phyloP scores from a whole-genome alignment of 1,140 invertebrate species.

The Palaemon carinicauda region DNA sequence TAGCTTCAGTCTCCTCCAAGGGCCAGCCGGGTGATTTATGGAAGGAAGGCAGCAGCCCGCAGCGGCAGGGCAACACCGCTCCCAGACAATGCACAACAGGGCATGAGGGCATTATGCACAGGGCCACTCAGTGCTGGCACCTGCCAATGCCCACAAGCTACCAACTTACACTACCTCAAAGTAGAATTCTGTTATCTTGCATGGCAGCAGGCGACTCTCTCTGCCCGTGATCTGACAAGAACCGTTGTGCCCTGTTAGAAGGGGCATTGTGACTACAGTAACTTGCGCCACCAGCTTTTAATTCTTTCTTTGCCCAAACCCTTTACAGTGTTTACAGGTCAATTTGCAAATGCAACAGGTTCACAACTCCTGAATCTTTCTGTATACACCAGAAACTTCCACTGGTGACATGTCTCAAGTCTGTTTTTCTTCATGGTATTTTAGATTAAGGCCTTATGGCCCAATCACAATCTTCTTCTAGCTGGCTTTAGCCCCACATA shows the following conservation, averaged over 20 bases:
- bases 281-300: conserved; percentile 3
- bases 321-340: not conserved
- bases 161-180: conserved; percentile 55
- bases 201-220: conserved; percentile 55
- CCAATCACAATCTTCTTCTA: no score
- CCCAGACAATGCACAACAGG: conserved; percentile 32
- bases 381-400: no score
- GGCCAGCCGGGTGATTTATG: conserved; percentile 26
- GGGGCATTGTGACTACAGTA: conserved; percentile 41
- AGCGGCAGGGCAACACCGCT: not conserved
- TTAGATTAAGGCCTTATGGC: no score
- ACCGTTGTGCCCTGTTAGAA: conserved; percentile 58
- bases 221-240: conserved; percentile 57
- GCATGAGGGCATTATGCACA: conserved; percentile 31
- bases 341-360: no score
- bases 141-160: conserved; percentile 32
- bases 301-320: not conserved
- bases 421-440: no score
- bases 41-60: not conserved
- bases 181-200: conserved; percentile 47
- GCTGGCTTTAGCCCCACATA: no score
- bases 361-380: no score
- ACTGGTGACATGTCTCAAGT: no score
- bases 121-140: not conserved
- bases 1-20: conserved; percentile 25